Evolutionary conservation across 2,797 vertebrate genomes (phyloP), one percentile per base, ranked within the genome.

Genomic region (Rhinella marina): DNA sequence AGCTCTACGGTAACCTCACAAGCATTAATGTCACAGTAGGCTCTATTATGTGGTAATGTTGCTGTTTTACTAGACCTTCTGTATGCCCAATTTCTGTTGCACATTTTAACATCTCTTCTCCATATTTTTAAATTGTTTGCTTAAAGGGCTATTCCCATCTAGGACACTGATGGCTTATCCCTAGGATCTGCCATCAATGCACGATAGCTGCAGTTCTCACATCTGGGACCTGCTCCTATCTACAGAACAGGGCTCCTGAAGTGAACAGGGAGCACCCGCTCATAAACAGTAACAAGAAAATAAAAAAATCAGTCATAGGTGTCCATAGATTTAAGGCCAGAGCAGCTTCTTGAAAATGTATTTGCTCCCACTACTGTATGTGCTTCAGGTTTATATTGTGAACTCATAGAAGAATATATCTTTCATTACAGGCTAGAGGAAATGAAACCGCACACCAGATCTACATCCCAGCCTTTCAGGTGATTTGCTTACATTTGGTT

Each of bases 401-500:
- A 19, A 57, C 17, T 59, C 9, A 32, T 80, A 19, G 50, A 12
- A 14, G 6, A 29, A 56, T 81, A 1, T 81, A 8, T 64, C 29
- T 81, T 81, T 21, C 0, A 81, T 93, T 93, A 79, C 92, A 98
- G 97, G 91, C 90, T 95, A 82, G 97, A 97, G 84, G 97, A 97
- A 76, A 88, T 94, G 93, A 97, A 96, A 92, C 85, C 93, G 7
- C 96, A 95, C 87, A 92, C 93, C 23, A 94, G 96, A 82, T 95
- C 96, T 9, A 13, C 94, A 48, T 95, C 96, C 2, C 97, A 97
- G 77, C 96, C 97, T 2, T 95, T 97, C 95, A 97, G 97, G 97
- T 98, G 94, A 89, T 88, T 75, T 12, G 2, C 2, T 16, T 61
- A 61, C 4, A 59, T 14, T 61, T 11, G 7, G 41, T 32, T 11